These are phyloP conservation scores for Aplysia californica DNA, from an alignment of 1,140 invertebrate genomes.

Conservation along the genomic window DNA sequence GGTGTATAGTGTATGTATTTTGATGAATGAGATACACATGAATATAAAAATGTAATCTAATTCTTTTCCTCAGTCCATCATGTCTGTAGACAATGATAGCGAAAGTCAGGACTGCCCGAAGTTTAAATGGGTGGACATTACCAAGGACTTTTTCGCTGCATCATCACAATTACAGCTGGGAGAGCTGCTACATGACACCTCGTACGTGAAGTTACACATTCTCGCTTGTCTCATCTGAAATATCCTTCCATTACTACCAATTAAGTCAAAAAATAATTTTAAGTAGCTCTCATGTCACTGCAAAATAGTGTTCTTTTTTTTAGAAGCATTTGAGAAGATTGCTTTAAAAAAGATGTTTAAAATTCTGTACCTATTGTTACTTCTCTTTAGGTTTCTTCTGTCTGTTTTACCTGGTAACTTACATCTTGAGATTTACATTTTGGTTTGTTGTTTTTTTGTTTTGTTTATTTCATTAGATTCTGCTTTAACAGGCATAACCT, in stretches of 20 bases:
- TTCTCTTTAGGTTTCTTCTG: too few relatives aligned
- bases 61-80: neutral
- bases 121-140: constrained; percentile 54
- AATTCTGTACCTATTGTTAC: neutral
- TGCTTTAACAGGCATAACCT: too few relatives aligned
- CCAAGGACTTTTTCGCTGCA: constrained; percentile 53
- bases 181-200: constrained; percentile 55
- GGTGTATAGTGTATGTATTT: neutral
- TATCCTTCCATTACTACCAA: neutral
- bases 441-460: too few relatives aligned
- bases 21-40: neutral
- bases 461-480: too few relatives aligned
- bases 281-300: neutral
- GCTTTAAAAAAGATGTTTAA: neutral
- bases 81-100: neutral
- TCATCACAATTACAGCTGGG: constrained; percentile 50
- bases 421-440: too few relatives aligned
- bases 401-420: too few relatives aligned
- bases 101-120: constrained; percentile 30
- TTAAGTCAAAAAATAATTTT: neutral
- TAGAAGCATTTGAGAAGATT: neutral
- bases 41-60: neutral
- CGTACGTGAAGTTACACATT: constrained; percentile 41
- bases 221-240: neutral
- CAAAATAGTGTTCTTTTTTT: neutral